Evolutionary conservation across 2,113 vertebrate species (phyloP), one percentile per base, ranked within the genome.

Genomic region (Dipodomys merriami): DNA sequence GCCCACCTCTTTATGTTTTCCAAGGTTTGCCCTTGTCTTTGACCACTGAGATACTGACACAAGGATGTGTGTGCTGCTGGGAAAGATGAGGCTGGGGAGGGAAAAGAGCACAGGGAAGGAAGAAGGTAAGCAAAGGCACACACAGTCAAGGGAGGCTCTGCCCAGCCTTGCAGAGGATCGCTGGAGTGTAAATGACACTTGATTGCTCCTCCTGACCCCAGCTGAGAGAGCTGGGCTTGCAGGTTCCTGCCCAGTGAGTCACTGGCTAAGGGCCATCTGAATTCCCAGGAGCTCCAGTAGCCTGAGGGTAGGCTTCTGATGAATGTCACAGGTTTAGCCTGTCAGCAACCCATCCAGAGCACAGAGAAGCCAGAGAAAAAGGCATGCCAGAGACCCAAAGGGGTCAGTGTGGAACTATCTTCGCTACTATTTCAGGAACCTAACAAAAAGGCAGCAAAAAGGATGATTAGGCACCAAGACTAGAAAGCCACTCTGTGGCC

Each of bases 1-100:
- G 53, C 84, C 90, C 68, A 86, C 60, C 81, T 96, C 90, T 88
- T 93, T 83, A 64, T 90, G 83, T 90, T 95, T 94, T 71, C 85
- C 68, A 60, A 74, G 88, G 71, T 64, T 90, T 93, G 83, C 20
- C 49, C 64, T 93, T 49, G 57, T 95, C 91, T 85, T n/a, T 25
- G 88, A 57, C 53, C 39, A 35, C 57, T 72, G 64, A 91, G 73
- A 83, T 81, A 67, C 60, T 1, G 18, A 49, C 49, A 2, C 62
- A 33, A 94, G 29, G 65, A 49, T 85, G 84, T 86, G 90, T 89
- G 67, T 20, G n/a, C 53, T 93, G 81, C 78, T 83, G 65, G 91
- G 82, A 91, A 72, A 76, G 65, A 57, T 39, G 71, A 77, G 77
- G 64, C 64, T 85, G 30, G 12, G 16, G 73, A 12, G 30, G 68